Conservation (phyloP, 2,888 invertebrate species). For the Lingula anatina region DNA sequence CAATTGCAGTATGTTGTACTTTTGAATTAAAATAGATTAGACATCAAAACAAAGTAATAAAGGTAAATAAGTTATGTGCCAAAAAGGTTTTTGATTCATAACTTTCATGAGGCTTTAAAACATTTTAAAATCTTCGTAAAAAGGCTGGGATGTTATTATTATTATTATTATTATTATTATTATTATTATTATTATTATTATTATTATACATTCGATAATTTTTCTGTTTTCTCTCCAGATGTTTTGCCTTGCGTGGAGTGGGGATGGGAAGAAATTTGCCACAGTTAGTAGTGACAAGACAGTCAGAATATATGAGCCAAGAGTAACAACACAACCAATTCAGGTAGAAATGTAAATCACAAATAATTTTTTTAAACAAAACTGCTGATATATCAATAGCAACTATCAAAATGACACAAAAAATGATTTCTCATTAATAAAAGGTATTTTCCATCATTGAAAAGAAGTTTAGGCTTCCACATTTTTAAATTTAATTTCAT, state of each 20-base stretch:
- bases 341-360: constrained; percentile 38
- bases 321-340: constrained; percentile 63
- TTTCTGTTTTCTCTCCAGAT: constrained; percentile 56
- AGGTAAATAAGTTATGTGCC: no score
- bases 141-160: neutral
- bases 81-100: neutral
- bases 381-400: constrained; percentile 1
- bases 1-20: no score
- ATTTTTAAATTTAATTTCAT: no score
- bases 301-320: constrained; percentile 78
- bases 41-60: no score
- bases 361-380: neutral
- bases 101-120: neutral
- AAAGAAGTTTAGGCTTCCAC: constrained; percentile 24
- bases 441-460: constrained; percentile 26
- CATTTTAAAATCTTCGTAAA: neutral
- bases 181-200: neutral
- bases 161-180: neutral
- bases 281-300: constrained; percentile 86
- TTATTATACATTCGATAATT: constrained; percentile 2
- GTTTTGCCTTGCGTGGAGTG: constrained; percentile 89
- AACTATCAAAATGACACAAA: constrained; percentile 1
- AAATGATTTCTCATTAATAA: neutral
- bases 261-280: constrained; percentile 78
- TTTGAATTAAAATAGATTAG: no score